Evolutionary conservation across 2,797 vertebrate genomes (phyloP).

Genomic region (Mus caroli): DNA sequence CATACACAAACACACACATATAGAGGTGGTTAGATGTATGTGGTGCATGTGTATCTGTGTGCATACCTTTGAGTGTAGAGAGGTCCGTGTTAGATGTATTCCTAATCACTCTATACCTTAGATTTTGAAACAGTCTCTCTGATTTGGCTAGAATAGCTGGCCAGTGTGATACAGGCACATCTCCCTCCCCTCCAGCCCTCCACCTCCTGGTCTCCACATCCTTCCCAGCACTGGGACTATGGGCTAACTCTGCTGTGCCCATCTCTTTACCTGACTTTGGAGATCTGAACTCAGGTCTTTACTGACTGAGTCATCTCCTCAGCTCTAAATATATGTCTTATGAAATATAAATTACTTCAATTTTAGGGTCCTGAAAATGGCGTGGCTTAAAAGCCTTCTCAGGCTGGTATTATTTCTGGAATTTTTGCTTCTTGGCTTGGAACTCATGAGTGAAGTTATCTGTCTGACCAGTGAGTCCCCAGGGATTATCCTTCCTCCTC

Average conservation of each 20-base stretch:
- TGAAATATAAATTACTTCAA: not conserved
- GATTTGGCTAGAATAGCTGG: not conserved
- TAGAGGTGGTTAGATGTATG: no score
- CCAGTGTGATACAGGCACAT: not conserved
- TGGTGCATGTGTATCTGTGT: not conserved
- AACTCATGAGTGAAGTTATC: not conserved
- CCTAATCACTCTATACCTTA: not conserved
- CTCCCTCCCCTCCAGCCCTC: no score
- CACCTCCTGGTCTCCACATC: not conserved
- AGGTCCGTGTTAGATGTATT: not conserved
- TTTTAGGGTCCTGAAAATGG: not conserved
- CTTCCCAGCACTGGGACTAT: not conserved
- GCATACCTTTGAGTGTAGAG: not conserved
- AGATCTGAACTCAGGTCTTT: not conserved
- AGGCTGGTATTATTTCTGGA: not conserved
- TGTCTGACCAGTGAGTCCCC: not conserved
- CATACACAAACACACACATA: not conserved
- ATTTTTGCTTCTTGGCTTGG: not conserved
- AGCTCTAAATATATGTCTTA: not conserved
- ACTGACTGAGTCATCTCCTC: not conserved
- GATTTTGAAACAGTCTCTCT: not conserved
- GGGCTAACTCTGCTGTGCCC: not conserved
- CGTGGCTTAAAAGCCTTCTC: not conserved
- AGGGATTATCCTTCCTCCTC: not conserved
- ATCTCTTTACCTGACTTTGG: not conserved